Conservation (phyloP, 30 jellyfish, hydroid and myxozoan genomes). For the Haliclystus octoradiatus region DNA sequence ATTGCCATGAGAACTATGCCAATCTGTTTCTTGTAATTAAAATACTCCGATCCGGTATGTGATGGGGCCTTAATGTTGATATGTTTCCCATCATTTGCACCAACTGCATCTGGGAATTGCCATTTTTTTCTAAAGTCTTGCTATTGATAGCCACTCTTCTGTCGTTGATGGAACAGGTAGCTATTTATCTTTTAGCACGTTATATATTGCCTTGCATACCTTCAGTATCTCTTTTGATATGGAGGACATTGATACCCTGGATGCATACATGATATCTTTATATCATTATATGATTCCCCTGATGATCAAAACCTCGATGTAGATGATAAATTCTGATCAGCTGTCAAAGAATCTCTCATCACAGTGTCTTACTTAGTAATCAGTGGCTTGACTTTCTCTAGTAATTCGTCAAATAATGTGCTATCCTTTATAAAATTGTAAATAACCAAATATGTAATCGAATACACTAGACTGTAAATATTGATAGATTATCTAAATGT, state of each 20-base stretch:
- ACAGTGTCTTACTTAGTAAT: no score
- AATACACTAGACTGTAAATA: no score
- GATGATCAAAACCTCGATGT: slow-evolving; percentile 24
- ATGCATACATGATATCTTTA: no score
- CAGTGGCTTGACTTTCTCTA: no score
- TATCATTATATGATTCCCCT: slow-evolving; percentile 19
- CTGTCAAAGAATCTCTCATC: no score
- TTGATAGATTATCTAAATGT: no score
- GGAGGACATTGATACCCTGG: no score
- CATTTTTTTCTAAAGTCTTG: slow-evolving; percentile 29
- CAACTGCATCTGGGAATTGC: slow-evolving; percentile 38
- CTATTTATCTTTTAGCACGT: slow-evolving; percentile 12
- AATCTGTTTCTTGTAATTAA: slow-evolving; percentile 21
- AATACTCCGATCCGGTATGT: slow-evolving; percentile 25
- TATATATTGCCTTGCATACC: slow-evolving; percentile 20
- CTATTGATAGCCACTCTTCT: slow-evolving; percentile 20
- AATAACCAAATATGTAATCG: no score
- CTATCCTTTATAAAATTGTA: no score
- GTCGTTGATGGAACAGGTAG: slow-evolving; percentile 10
- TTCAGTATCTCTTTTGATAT: no score
- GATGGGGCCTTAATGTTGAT: slow-evolving; percentile 10
- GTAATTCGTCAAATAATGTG: no score
- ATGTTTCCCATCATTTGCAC: slow-evolving; percentile 37
- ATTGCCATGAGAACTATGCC: slow-evolving; percentile 25
- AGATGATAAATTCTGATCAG: slow-evolving; percentile 17